Evolutionary conservation across 2,797 vertebrate species (phyloP).

Genomic region (Cichlasoma orientale): DNA sequence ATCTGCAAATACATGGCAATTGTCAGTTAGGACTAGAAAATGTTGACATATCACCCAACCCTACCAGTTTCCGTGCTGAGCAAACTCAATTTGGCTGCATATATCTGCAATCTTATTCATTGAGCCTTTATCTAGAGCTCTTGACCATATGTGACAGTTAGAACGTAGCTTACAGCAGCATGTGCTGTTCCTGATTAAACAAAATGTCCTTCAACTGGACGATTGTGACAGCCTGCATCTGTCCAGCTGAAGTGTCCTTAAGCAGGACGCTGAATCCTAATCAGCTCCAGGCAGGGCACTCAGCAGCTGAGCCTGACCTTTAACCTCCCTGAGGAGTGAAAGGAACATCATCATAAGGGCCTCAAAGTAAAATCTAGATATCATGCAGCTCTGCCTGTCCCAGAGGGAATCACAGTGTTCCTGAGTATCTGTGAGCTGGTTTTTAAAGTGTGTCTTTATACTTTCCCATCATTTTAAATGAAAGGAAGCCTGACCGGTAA

Average conservation of each 20-base stretch:
- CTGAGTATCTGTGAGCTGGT: not conserved
- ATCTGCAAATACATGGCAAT: not conserved
- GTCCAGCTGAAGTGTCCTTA: constrained; percentile 27
- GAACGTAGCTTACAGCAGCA: not conserved
- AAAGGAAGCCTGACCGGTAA: not conserved
- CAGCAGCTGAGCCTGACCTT: constrained; percentile 18
- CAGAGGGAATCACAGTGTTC: not conserved
- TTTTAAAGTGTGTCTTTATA: not conserved
- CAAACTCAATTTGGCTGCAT: not conserved
- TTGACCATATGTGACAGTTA: not conserved
- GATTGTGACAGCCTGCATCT: constrained; percentile 37
- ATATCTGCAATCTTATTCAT: not conserved
- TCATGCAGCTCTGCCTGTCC: not conserved
- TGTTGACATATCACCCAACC: not conserved
- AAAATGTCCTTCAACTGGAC: constrained; percentile 20
- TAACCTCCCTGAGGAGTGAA: constrained; percentile 5
- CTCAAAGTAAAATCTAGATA: constrained; percentile 11
- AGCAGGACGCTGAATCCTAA: constrained; percentile 23
- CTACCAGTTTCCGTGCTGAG: not conserved
- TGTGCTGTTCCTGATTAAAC: constrained; percentile 5
- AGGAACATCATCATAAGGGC: not conserved
- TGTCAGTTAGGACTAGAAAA: not conserved
- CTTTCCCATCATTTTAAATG: not conserved
- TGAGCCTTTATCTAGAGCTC: not conserved
- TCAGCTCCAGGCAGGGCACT: not conserved